These are phyloP conservation scores for Acheta domesticus DNA, from an alignment of 2,888 invertebrate genomes.

Conservation along the genomic window DNA sequence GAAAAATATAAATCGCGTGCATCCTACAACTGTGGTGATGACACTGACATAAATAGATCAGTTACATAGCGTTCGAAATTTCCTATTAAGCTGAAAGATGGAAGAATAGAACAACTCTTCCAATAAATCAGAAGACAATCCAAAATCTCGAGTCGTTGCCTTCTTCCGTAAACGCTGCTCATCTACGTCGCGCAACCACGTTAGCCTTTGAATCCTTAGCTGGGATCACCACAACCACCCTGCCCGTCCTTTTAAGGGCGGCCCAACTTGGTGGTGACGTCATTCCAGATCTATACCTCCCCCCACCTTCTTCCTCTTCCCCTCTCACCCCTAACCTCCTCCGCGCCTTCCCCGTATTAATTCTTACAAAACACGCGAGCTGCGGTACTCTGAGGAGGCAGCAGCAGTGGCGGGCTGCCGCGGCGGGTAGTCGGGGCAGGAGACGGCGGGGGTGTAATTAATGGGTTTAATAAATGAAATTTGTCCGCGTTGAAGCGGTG, in stretches of 20 bases:
- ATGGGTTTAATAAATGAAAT: slow-evolving; percentile 18
- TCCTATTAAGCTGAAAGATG: too few species aligned
- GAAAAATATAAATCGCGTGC: too few species aligned
- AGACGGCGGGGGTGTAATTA: neutral
- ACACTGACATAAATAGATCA: too few species aligned
- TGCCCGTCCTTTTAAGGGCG: neutral
- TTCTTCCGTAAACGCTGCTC: too few species aligned
- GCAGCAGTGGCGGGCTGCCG: neutral
- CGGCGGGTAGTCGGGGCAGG: neutral
- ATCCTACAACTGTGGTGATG: too few species aligned
- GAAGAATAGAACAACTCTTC: too few species aligned
- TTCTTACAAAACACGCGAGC: neutral
- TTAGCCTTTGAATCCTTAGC: too few species aligned
- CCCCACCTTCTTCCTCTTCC: neutral
- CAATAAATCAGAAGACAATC: too few species aligned
- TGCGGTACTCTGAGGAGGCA: neutral
- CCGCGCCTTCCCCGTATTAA: neutral
- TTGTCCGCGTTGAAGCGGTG: neutral
- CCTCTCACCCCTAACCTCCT: neutral
- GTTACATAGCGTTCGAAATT: too few species aligned
- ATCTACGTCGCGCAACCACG: too few species aligned
- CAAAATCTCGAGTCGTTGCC: too few species aligned
- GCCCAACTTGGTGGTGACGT: neutral
- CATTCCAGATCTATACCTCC: neutral
- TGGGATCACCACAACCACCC: too few species aligned